Evolutionary conservation across 1,140 invertebrate genomes (phyloP), one percentile per base, ranked within the genome.

Genomic region (Drosophila ohnishii): DNA sequence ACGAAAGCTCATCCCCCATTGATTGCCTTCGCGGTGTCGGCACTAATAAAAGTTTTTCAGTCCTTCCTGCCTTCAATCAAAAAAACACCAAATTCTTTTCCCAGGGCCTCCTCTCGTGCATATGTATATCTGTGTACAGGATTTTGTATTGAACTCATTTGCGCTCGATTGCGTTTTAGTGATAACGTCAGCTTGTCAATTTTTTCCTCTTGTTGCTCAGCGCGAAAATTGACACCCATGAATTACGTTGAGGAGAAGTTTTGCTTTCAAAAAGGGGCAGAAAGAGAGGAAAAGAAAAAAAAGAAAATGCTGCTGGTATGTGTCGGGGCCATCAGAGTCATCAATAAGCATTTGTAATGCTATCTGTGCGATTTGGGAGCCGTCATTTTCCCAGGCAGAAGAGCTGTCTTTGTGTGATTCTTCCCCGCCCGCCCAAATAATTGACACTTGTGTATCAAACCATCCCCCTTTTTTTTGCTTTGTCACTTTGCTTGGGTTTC

Each of bases 111-210:
- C 30, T 34, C 16, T 13, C 11, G 25, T 34, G 0, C 25, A 5
- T 5, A 53, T 39, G 61, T 30, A 53, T 39, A 70, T 30, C 13
- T n/a, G 32, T 55, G 51, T 37, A 13, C 51, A 37, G 51, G 13
- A 55, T 55, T 55, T 37, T 64, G 47, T 75, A 47, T 64, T 56
- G 39, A 44, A 57, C 60, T 80, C 60, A 76, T 76, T 78, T 73
- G 78, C 51, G 57, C 48, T 76, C 56, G 71, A 80, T 71, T 80
- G 71, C 57, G 66, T 37, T 51, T 40, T 35, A 25, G 39, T 40
- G 70, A 73, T 73, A 79, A 28, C 42, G 58, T 63, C 61, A 75
- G 64, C 51, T 55, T 80, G 78, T 71, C 65, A 73, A 47, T 35
- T 71, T 75, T 75, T 37, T 42, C 13, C 19, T 65, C 22, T 58